Percentiles rank a stretch among this genome's conserved stretches.
Conservation (phyloP, 2,888 invertebrate genomes). For the Penaeus monodon region DNA sequence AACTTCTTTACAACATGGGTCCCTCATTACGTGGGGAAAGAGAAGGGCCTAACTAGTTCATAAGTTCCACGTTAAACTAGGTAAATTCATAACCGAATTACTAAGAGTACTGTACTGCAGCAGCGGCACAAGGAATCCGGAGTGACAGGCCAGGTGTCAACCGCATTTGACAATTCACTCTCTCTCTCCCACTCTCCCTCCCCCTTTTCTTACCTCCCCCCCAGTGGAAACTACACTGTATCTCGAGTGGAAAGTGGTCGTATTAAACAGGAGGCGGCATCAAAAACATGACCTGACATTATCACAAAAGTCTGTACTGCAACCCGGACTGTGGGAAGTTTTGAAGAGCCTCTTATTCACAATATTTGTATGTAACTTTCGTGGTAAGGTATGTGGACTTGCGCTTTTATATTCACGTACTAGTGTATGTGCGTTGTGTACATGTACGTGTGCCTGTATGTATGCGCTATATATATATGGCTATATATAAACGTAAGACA, state of each 20-base stretch:
- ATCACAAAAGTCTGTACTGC: no score
- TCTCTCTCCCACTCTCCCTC: neutral
- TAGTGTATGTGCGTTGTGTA: constrained; percentile 9
- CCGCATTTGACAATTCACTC: no score
- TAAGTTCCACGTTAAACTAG: constrained; percentile 41
- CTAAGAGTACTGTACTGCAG: neutral
- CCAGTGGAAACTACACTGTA: neutral
- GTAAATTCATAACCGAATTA: constrained; percentile 42
- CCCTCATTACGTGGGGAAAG: constrained; percentile 41
- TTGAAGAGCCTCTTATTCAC: no score
- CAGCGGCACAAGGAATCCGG: neutral
- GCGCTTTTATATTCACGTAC: neutral
- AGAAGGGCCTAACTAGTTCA: constrained; percentile 47
- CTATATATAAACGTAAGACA: neutral
- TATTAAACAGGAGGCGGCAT: no score
- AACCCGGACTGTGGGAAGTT: no score
- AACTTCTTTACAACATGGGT: constrained; percentile 61
- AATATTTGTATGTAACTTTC: no score
- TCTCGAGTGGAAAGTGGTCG: neutral
- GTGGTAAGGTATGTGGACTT: no score
- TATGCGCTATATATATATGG: neutral
- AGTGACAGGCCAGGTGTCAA: no score
- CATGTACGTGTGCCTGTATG: constrained; percentile 15
- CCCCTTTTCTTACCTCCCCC: neutral
- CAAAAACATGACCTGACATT: no score